These are phyloP conservation scores for Atta cephalotes DNA, from an alignment of 1,140 invertebrate genomes.

Conservation along the genomic window DNA sequence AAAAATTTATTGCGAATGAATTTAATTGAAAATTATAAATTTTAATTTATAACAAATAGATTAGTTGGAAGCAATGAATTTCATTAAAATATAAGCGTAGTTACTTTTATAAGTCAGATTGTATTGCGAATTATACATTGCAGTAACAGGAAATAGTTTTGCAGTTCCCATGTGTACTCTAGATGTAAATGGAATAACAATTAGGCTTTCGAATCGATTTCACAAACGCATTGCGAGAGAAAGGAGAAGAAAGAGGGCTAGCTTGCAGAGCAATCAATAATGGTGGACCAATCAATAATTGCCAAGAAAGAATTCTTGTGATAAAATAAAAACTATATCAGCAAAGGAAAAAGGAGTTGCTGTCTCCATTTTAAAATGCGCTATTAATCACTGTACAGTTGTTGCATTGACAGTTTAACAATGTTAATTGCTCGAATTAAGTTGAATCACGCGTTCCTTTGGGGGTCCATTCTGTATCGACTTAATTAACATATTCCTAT, in stretches of 20 bases:
- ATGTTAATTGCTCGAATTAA: conserved; percentile 79
- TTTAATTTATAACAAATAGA: background rate
- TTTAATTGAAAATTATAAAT: conserved; percentile 3
- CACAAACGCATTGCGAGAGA: conserved; percentile 56
- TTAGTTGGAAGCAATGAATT: background rate
- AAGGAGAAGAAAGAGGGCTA: conserved; percentile 71
- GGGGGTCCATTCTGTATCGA: conserved; percentile 64
- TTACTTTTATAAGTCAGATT: background rate
- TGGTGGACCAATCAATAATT: conserved; percentile 75
- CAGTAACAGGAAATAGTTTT: conserved; percentile 25
- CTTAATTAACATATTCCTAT: conserved; percentile 74
- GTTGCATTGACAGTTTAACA: conserved; percentile 67
- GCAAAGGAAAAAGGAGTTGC: conserved; percentile 56
- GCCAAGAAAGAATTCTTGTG: conserved; percentile 74
- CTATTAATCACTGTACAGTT: conserved; percentile 73
- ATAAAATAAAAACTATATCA: conserved; percentile 61
- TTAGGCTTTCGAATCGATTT: conserved; percentile 54
- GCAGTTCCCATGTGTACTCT: conserved; percentile 22
- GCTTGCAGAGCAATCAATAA: conserved; percentile 49
- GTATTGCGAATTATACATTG: conserved; percentile 29
- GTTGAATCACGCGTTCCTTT: conserved; percentile 67
- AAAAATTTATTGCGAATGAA: background rate
- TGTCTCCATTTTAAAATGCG: conserved; percentile 44
- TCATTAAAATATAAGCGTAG: background rate
- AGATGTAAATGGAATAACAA: conserved; percentile 46